Evolutionary conservation across 2,797 vertebrate genomes (phyloP).

Genomic region (Bucorvus abyssinicus): DNA sequence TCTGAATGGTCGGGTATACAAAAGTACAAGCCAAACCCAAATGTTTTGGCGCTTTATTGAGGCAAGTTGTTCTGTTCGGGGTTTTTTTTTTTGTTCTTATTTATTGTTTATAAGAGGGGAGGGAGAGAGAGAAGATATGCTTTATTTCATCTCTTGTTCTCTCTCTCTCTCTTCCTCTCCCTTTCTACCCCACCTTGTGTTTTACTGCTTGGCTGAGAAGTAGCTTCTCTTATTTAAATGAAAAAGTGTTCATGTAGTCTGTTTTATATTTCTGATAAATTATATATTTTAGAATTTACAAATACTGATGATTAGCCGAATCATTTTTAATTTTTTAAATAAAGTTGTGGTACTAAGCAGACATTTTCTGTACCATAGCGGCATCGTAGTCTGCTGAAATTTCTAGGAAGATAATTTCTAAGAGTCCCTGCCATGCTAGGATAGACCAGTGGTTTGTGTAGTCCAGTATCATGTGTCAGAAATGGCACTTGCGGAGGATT

Average conservation of each 20-base stretch:
- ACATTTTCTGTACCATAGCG: background rate
- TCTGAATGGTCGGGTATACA: background rate
- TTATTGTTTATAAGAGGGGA: background rate
- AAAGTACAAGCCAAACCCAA: background rate
- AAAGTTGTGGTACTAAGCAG: background rate
- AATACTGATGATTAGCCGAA: background rate
- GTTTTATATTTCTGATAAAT: background rate
- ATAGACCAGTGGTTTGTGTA: background rate
- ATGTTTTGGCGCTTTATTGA: background rate
- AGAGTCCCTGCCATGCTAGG: background rate
- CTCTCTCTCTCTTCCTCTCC: background rate
- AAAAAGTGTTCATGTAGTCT: background rate
- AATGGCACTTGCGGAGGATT: background rate
- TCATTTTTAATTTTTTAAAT: background rate
- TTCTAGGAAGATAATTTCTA: constrained; percentile 29
- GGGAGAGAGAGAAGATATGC: background rate
- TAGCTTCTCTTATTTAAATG: background rate
- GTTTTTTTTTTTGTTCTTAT: too few species aligned
- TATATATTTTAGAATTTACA: background rate
- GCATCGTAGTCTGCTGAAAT: background rate
- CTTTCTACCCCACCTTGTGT: background rate
- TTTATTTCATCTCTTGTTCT: background rate
- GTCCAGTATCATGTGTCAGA: background rate
- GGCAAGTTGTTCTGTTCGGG: background rate
- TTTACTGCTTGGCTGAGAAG: background rate